Conservation (phyloP, 1,140 invertebrate genomes). For the Megalopta genalis region DNA sequence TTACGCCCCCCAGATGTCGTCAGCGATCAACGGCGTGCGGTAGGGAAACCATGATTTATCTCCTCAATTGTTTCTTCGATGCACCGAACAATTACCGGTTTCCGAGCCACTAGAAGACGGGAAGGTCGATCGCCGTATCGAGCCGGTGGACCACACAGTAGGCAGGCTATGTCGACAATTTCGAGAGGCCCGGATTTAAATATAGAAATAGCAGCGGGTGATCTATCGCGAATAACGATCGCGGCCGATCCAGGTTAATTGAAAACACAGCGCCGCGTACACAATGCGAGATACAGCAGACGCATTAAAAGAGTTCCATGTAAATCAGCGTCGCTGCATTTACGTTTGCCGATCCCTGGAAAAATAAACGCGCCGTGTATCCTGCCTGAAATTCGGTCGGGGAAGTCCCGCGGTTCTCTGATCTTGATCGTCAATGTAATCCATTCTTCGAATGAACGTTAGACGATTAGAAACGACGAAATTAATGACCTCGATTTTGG, state of each 20-base stretch:
- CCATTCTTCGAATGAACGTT: no score
- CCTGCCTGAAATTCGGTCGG: background rate
- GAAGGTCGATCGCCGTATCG: background rate
- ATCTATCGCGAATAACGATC: constrained; percentile 5
- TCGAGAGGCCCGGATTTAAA: background rate
- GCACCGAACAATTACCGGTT: background rate
- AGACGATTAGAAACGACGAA: no score
- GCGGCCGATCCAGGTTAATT: background rate
- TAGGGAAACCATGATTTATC: no score
- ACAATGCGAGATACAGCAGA: constrained; percentile 24
- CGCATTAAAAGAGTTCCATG: constrained; percentile 1
- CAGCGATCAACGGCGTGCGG: no score
- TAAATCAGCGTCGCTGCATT: constrained; percentile 11
- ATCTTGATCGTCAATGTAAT: no score
- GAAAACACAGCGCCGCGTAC: background rate
- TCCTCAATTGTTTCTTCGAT: background rate
- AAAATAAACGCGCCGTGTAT: constrained; percentile 6
- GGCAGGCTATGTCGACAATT: background rate
- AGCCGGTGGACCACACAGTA: background rate
- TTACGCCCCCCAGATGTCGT: no score
- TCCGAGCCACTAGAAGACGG: background rate
- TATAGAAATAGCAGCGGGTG: background rate
- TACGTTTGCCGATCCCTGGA: background rate
- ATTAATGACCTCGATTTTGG: no score
- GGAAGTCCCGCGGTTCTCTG: no score